phyloP scores from a whole-genome alignment of 2,888 invertebrate species.

The Callimorpha dominula region DNA sequence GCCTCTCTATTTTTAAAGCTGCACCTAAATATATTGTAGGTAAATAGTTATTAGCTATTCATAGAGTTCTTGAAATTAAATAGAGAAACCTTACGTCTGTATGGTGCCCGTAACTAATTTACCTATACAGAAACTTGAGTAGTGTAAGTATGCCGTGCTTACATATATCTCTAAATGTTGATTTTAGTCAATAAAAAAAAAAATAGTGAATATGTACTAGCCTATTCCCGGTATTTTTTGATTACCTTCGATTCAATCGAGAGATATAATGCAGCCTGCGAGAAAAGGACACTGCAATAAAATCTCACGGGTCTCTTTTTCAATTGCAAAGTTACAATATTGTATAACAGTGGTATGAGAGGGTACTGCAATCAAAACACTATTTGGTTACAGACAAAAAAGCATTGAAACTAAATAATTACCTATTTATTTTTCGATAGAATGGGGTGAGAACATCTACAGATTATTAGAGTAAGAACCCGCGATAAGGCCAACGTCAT shows the following conservation, averaged over 20 bases:
- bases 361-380: background rate
- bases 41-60: slow-evolving; percentile 24
- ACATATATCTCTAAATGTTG: background rate
- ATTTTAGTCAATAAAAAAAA: background rate
- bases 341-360: background rate
- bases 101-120: too few species aligned
- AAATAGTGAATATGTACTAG: background rate
- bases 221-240: background rate
- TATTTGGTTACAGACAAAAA: too few species aligned
- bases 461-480: too few species aligned
- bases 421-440: background rate
- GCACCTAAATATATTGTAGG: slow-evolving; percentile 37
- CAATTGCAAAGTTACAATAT: background rate
- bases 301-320: background rate
- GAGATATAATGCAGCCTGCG: background rate
- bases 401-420: too few species aligned
- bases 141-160: too few species aligned
- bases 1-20: slow-evolving; percentile 47
- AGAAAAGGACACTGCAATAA: background rate
- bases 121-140: too few species aligned
- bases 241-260: background rate
- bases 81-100: background rate
- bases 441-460: background rate
- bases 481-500: too few species aligned
- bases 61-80: background rate